Evolutionary conservation across 2,888 invertebrate genomes (phyloP).

Genomic region (Tortricodes alternella): DNA sequence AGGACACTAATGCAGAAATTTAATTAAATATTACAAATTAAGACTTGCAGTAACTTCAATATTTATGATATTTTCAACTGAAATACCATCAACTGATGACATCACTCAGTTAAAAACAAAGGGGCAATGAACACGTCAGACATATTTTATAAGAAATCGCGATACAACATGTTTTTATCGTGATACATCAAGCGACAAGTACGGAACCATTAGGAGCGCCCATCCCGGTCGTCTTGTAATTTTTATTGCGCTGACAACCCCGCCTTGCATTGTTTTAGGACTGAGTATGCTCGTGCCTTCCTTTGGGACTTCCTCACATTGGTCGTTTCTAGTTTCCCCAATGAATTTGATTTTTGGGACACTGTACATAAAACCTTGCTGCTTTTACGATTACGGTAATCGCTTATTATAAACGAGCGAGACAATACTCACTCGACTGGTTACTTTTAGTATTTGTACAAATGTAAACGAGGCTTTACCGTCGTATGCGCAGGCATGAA

Average conservation of each 20-base stretch:
- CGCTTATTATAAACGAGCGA: no score
- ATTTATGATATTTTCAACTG: neutral
- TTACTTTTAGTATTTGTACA: no score
- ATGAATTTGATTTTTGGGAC: no score
- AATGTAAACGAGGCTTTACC: neutral
- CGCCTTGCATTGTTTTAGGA: constrained; percentile 75
- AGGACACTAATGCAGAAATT: no score
- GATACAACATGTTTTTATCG: constrained; percentile 41
- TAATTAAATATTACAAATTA: no score
- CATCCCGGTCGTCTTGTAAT: constrained; percentile 73
- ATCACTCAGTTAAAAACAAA: constrained; percentile 19
- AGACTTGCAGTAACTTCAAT: no score
- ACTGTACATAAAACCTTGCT: no score
- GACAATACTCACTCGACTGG: no score
- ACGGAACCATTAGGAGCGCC: constrained; percentile 71
- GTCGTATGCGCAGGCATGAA: constrained; percentile 15
- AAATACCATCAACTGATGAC: neutral
- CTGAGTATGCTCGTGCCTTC: constrained; percentile 57
- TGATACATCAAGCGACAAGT: constrained; percentile 46
- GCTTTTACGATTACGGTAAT: no score
- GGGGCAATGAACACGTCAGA: constrained; percentile 7
- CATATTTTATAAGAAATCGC: constrained; percentile 2
- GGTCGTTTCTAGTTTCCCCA: no score
- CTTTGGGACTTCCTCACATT: constrained; percentile 41
- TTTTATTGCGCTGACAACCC: constrained; percentile 72